A percentile compares a stretch with the other conserved stretches of the same genome.
These are phyloP conservation scores for Arrhamphus sclerolepis DNA, from an alignment of 2,797 vertebrate species.

Conservation along the genomic window DNA sequence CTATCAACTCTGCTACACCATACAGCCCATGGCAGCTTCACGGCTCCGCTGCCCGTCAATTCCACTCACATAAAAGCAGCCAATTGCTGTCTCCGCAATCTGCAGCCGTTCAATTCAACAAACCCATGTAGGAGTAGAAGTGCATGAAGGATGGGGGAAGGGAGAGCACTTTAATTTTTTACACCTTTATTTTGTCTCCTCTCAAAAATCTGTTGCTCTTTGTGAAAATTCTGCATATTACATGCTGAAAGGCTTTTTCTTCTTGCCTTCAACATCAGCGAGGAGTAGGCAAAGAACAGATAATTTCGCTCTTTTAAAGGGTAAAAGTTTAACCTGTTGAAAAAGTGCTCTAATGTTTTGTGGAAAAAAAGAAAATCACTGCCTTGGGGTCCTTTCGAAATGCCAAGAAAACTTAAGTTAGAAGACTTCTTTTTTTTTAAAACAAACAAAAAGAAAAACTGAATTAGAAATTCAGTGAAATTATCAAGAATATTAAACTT, in stretches of 20 bases:
- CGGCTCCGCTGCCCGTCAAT: slow-evolving; percentile 70
- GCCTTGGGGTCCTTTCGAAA: slow-evolving; percentile 11
- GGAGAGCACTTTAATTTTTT: slow-evolving; percentile 21
- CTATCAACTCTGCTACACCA: slow-evolving; percentile 61
- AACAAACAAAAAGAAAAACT: slow-evolving; percentile 4
- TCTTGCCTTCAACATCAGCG: slow-evolving; percentile 40
- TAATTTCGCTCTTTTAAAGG: slow-evolving; percentile 29
- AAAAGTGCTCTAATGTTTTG: slow-evolving; percentile 23
- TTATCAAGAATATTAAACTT: not conserved
- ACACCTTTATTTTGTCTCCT: slow-evolving; percentile 14
- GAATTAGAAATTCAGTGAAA: slow-evolving; percentile 11
- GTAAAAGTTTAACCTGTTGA: slow-evolving; percentile 25
- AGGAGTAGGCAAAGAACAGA: slow-evolving; percentile 34
- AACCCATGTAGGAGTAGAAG: slow-evolving; percentile 45
- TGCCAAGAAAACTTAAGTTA: slow-evolving; percentile 28
- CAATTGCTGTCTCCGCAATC: slow-evolving; percentile 59
- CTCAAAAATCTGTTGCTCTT: slow-evolving; percentile 26
- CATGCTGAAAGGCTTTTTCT: not conserved
- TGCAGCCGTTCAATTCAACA: slow-evolving; percentile 68
- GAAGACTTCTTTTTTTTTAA: not conserved
- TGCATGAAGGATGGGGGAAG: slow-evolving; percentile 21
- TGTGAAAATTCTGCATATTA: slow-evolving; percentile 22
- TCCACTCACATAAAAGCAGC: slow-evolving; percentile 65
- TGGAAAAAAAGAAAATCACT: slow-evolving; percentile 8
- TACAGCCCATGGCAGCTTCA: slow-evolving; percentile 56